Evolutionary conservation across 2,113 vertebrate species (phyloP).

Genomic region (Platycercus adscitus): DNA sequence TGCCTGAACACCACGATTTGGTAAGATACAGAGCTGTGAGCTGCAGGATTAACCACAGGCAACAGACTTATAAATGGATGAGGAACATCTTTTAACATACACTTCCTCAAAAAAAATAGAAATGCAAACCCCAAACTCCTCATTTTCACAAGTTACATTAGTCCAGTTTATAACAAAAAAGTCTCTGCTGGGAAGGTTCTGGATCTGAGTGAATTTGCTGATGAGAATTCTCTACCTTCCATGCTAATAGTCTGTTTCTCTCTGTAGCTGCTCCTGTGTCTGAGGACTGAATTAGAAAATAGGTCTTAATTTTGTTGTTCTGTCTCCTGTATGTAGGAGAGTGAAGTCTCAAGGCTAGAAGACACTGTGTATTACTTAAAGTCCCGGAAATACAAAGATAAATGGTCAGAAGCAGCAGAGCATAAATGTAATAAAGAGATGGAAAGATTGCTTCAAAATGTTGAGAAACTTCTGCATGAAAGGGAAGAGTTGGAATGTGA

Average conservation of each 20-base stretch:
- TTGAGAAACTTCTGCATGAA: constrained; percentile 72
- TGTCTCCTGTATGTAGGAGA: constrained; percentile 66
- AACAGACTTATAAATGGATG: background rate
- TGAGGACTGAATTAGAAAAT: background rate
- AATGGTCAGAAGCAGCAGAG: constrained; percentile 18
- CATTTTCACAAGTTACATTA: background rate
- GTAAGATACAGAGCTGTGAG: constrained; percentile 63
- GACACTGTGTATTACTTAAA: constrained; percentile 72
- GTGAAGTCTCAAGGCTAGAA: constrained; percentile 75
- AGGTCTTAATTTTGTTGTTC: background rate
- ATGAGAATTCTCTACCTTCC: background rate
- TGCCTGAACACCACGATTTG: constrained; percentile 80
- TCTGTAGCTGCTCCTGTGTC: background rate
- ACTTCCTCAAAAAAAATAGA: background rate
- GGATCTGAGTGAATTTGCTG: background rate
- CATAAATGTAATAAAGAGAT: constrained; percentile 37
- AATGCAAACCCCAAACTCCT: background rate
- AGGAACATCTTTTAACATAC: background rate
- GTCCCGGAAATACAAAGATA: constrained; percentile 47
- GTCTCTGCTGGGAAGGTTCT: background rate
- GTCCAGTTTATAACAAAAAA: background rate
- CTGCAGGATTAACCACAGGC: background rate
- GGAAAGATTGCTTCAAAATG: constrained; percentile 40
- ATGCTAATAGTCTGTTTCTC: background rate
- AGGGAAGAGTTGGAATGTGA: constrained; percentile 74